Conservation (phyloP, 1,140 invertebrate species). For the Scylla paramamosain region DNA sequence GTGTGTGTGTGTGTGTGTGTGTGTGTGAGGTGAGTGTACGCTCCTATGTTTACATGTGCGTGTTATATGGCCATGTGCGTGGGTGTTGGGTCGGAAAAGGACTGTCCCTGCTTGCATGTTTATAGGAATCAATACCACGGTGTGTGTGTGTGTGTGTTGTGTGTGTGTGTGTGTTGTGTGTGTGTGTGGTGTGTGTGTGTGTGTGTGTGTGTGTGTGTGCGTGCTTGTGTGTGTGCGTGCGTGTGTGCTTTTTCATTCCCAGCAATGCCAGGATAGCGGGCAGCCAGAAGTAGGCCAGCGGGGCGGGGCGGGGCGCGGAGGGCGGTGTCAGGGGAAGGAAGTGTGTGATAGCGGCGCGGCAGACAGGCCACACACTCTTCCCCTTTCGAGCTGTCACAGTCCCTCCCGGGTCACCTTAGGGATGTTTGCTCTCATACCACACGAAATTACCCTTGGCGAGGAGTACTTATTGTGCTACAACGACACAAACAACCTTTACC, state of each 20-base stretch:
- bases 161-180: slow-evolving; percentile 22
- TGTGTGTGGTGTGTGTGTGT: slow-evolving; percentile 38
- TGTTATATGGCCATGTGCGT: not conserved
- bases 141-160: slow-evolving; percentile 47
- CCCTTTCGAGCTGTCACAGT: not conserved
- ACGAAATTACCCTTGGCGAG: not conserved
- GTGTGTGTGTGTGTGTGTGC: slow-evolving; percentile 32
- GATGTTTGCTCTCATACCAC: too few relatives aligned
- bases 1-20: not conserved
- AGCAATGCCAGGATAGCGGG: not conserved
- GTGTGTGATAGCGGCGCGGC: not conserved
- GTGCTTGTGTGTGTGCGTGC: slow-evolving; percentile 22
- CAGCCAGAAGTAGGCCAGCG: not conserved
- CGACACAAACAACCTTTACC: not conserved
- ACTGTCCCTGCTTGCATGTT: not conserved
- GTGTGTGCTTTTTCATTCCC: not conserved
- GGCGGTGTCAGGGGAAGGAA: not conserved
- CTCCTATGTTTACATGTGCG: not conserved
- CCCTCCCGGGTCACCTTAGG: too few relatives aligned
- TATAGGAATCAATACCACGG: not conserved
- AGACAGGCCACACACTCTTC: not conserved
- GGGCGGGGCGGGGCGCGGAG: not conserved
- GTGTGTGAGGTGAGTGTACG: not conserved
- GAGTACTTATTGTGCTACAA: not conserved
- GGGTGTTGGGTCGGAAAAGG: not conserved